Base-by-base conservation (phyloP, 2,888 invertebrate species). In the Glyphotaelius pellucidus region DNA sequence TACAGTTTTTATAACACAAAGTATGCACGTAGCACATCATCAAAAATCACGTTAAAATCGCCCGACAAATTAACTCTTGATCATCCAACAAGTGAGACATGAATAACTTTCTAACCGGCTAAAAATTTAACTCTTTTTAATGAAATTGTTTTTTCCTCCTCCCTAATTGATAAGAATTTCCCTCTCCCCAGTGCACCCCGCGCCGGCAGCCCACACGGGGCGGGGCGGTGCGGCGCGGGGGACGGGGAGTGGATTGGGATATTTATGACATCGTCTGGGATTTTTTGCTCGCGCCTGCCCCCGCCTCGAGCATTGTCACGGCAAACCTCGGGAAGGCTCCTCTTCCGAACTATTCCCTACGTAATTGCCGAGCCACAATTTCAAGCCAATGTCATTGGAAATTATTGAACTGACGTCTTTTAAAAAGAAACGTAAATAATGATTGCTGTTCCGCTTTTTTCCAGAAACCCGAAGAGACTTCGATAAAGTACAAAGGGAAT, bases 251-350 rank as follows among this genome's bases (percentile, higher is more conserved):
- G 85, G 80, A 14, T 32, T 35, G 35, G 35, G 80, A 92, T 92
- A 92, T 92, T 92, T 92, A 92, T 92, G 81, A 47, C 92, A 90
- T 30, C 80, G 92, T 86, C 92, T 84, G 92, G 87, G 12, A 85
- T 92, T 92, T 92, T 92, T 92, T 92, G 92, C 86, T 42, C 83
- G 38, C 80, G 52, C 86, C 92, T 35, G 79, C 67, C 80, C 90
- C 80, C 85, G 90, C 87, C 92, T 52, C 85, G n/a, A 88, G 14
- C 86, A 47, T 42, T 67, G 67, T 67, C 67, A 67, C 67, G 25
- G 67, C 67, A 67, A 89, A 80, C n/a, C 52, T 31, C 87, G 38
- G 90, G 47, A 80, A 87, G 88, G 87, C 80, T 90, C 86, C 67
- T 79, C 42, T 31, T 14, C 90, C 90, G 86, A 67, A 67, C 67